A percentile compares a stretch with the other conserved stretches of the same genome.
phyloP scores from a whole-genome alignment of 2,888 invertebrate species.

The Watsonalla binaria region DNA sequence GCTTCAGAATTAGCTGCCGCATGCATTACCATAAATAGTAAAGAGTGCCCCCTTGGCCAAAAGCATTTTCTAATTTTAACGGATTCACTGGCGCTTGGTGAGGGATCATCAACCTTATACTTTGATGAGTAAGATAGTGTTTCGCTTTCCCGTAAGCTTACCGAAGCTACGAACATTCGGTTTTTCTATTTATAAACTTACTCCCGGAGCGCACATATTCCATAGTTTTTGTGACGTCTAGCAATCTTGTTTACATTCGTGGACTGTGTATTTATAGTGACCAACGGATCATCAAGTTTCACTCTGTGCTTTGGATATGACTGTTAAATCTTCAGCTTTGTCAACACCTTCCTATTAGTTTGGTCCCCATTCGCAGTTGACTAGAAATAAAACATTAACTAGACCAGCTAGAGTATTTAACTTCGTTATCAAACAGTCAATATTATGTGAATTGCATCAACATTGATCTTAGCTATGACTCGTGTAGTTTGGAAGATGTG shows the following conservation, averaged over 20 bases:
- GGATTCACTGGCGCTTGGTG: constrained; percentile 30
- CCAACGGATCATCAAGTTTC: neutral
- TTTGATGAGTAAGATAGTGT: constrained; percentile 24
- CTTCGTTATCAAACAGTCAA: too few relatives aligned
- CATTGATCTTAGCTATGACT: too few relatives aligned
- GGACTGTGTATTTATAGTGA: constrained; percentile 2
- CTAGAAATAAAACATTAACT: too few relatives aligned
- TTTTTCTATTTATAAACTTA: constrained; percentile 42
- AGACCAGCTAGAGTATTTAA: too few relatives aligned
- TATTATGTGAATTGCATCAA: too few relatives aligned
- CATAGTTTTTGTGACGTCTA: constrained; percentile 24
- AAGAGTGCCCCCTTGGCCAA: constrained; percentile 59
- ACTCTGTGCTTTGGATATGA: neutral
- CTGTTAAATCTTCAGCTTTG: neutral
- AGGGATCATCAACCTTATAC: constrained; percentile 26
- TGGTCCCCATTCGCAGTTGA: too few relatives aligned
- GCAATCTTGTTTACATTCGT: constrained; percentile 20
- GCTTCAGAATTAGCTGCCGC: constrained; percentile 46
- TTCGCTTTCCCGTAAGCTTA: constrained; percentile 51
- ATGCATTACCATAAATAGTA: constrained; percentile 74
- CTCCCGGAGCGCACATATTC: constrained; percentile 38
- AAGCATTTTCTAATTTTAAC: constrained; percentile 69
- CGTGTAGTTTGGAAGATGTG: too few relatives aligned
- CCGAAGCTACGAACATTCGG: constrained; percentile 29
- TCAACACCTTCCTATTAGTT: neutral